Conservation (phyloP, 35 echinoderm and acorn worm species). For the Lytechinus variegatus region DNA sequence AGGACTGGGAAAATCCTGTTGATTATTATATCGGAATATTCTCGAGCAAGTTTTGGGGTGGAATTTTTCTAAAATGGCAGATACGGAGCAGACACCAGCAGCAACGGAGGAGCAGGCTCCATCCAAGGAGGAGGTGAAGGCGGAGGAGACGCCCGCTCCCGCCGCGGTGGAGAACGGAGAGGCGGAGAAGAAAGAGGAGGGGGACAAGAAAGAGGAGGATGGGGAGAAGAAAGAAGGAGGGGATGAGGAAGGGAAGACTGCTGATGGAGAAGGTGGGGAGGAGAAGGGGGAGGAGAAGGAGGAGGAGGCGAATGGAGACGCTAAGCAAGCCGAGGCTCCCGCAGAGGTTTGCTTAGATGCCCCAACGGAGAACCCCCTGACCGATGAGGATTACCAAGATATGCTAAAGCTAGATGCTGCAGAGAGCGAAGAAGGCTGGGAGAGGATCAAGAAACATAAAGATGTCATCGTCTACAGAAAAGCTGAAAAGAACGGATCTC, state of each 20-base stretch:
- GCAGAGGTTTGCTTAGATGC: conserved; percentile 67
- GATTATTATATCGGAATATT: conserved; percentile 6
- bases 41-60: not conserved
- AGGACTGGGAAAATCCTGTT: not conserved
- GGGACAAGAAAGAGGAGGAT: conserved; percentile 65
- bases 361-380: conserved; percentile 86
- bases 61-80: conserved; percentile 73
- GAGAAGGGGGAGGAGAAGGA: conserved; percentile 63
- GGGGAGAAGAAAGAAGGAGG: conserved; percentile 65
- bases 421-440: conserved; percentile 86
- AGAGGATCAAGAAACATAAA: conserved; percentile 86
- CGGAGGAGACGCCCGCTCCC: conserved; percentile 62
- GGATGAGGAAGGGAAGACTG: conserved; percentile 49
- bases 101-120: conserved; percentile 67
- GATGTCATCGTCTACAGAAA: conserved; percentile 80
- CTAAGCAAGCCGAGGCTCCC: conserved; percentile 51
- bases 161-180: conserved; percentile 50
- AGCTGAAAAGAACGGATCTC: conserved; percentile 76
- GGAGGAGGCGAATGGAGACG: conserved; percentile 48
- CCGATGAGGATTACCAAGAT: conserved; percentile 85
- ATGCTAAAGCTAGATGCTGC: conserved; percentile 72
- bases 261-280: conserved; percentile 58
- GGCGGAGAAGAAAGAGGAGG: conserved; percentile 60
- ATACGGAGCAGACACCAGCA: conserved; percentile 75
- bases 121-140: conserved; percentile 24